Conservation (phyloP, 2,113 vertebrate genomes). For the Megalops atlanticus region DNA sequence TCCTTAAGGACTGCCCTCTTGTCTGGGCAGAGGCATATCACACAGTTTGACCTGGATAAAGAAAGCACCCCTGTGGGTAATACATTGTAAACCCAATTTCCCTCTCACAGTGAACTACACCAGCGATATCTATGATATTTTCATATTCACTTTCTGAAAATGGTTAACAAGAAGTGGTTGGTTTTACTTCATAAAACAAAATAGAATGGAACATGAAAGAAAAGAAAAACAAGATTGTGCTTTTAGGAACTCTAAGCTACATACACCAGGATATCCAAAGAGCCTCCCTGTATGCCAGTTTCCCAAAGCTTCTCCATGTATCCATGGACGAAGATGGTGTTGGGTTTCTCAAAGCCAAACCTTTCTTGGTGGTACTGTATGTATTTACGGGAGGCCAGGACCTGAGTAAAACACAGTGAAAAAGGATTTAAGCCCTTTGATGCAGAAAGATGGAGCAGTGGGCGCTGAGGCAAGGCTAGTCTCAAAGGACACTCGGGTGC, state of each 20-base stretch:
- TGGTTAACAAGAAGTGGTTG: too few relatives aligned
- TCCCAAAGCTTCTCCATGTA: slow-evolving; percentile 70
- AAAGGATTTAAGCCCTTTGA: background rate
- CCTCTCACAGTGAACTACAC: background rate
- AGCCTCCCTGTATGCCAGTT: slow-evolving; percentile 57
- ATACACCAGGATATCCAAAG: slow-evolving; percentile 64
- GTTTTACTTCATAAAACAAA: too few relatives aligned
- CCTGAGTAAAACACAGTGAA: slow-evolving; percentile 40
- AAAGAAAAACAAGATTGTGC: too few relatives aligned
- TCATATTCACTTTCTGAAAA: too few relatives aligned
- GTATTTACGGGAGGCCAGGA: slow-evolving; percentile 52
- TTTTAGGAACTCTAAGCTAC: slow-evolving; percentile 25
- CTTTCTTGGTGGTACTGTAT: slow-evolving; percentile 65
- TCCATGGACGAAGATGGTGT: slow-evolving; percentile 58
- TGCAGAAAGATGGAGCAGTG: background rate
- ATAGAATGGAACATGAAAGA: too few relatives aligned
- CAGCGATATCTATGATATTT: background rate
- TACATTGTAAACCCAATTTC: too few relatives aligned
- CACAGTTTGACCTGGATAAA: slow-evolving; percentile 69
- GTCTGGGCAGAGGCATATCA: slow-evolving; percentile 70
- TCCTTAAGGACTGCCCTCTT: slow-evolving; percentile 64
- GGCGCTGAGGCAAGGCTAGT: background rate
- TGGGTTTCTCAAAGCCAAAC: slow-evolving; percentile 64
- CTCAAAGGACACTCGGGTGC: background rate
- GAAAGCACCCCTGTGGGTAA: background rate